Base-by-base conservation (phyloP, 2,113 vertebrate species). In the Diglossa brunneiventris region DNA sequence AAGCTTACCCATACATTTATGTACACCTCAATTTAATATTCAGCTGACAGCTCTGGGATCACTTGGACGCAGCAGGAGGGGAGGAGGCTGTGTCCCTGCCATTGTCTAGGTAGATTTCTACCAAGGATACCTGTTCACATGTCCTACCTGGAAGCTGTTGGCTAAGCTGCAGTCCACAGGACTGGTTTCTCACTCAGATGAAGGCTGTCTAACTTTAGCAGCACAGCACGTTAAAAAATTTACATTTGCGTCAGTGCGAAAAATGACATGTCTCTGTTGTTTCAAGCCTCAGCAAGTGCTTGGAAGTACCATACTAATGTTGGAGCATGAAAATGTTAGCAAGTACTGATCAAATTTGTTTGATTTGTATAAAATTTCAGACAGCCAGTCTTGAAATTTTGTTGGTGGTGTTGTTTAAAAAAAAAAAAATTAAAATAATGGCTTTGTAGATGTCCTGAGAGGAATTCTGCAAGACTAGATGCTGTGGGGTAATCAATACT, bases 241-340 rank as follows among this genome's bases (percentile, higher is more conserved):
- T 85, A 79, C 5, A 46, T 93, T 94, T 63, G 35, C 55, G 30
- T 94, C 62, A 85, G 75, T 89, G 92, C 4, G 4, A 95, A 90
- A 97, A 98, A 94, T 67, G 47, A 94, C 94, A 94, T 66, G 42
- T 95, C 68, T 83, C 24, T 70, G 66, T 95, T 16, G 3, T 55
- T 95, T 80, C 91, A 91, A 94, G 89, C 94, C 94, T 96, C 77
- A 47, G 86, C 55, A 39, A 91, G 72, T 87, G 67, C 91, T 95
- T 95, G 53, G 56, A 78, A 96, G 74, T 92, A 87, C 72, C 63
- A 7, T 39, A 63, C 58, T 91, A 46, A 79, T 77, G 53, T 18
- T 73, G 26, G 35, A 90, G 68, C 24, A 6, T 39, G 42, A 62
- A 69, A 35, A 35, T 35, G 6, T 69, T 83, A 47, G 47, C n/a